A percentile compares a stretch with the other conserved stretches of the same genome.
These are phyloP conservation scores for Ondatra zibethicus DNA, from an alignment of 2,113 vertebrate species.

Conservation along the genomic window DNA sequence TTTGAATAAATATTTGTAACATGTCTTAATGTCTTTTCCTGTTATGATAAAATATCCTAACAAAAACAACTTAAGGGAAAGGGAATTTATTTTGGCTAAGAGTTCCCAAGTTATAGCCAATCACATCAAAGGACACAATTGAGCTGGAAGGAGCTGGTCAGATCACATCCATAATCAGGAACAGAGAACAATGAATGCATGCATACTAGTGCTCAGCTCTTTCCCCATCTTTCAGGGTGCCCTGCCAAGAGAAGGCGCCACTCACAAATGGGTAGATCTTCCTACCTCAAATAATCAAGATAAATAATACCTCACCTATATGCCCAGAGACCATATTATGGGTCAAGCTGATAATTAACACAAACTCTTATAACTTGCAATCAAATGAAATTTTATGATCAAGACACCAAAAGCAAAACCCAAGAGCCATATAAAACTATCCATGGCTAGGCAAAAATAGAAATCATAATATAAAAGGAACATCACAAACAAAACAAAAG, in stretches of 20 bases:
- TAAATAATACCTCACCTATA: background rate
- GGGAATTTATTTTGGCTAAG: background rate
- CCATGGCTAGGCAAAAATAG: background rate
- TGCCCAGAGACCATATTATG: background rate
- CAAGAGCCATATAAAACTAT: background rate
- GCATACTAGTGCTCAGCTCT: background rate
- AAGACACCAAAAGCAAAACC: slow-evolving; percentile 24
- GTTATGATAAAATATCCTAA: background rate
- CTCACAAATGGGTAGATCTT: background rate
- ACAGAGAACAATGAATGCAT: background rate
- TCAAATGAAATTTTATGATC: slow-evolving; percentile 34
- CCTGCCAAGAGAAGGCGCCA: background rate
- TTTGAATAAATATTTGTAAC: slow-evolving; percentile 21
- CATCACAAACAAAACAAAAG: slow-evolving; percentile 18
- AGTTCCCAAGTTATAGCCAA: background rate
- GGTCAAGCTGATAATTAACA: background rate
- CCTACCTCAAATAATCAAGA: background rate
- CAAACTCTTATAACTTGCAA: background rate
- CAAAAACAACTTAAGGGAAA: background rate
- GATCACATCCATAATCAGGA: background rate
- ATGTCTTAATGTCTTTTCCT: background rate
- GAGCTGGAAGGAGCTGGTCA: background rate
- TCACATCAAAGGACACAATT: background rate
- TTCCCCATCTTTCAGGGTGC: background rate
- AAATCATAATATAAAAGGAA: background rate